A percentile compares a stretch with the other conserved stretches of the same genome.
These are phyloP conservation scores for Drosophila melanosoma DNA, from an alignment of 2,888 invertebrate species.

Conservation along the genomic window DNA sequence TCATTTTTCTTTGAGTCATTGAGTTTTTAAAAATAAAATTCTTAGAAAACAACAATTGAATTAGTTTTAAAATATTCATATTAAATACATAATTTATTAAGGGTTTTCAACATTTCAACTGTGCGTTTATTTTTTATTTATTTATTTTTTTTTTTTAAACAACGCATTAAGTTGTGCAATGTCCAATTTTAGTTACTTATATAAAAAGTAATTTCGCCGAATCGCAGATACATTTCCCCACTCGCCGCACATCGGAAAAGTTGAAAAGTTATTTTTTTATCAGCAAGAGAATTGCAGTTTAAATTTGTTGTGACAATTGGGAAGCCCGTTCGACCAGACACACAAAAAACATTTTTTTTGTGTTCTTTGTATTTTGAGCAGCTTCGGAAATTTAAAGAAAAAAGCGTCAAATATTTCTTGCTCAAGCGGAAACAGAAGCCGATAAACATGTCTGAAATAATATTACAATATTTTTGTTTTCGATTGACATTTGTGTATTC, in stretches of 20 bases:
- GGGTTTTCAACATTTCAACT: not conserved
- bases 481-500: not conserved
- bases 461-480: not conserved
- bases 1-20: not conserved
- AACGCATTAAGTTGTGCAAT: not conserved
- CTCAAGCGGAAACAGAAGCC: slow-evolving; percentile 4
- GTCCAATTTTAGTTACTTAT: not conserved
- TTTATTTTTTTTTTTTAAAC: not conserved
- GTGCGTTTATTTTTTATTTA: not conserved
- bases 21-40: not conserved
- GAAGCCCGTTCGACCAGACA: not conserved
- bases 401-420: not conserved
- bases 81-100: not conserved
- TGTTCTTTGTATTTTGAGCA: not conserved
- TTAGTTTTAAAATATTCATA: not conserved
- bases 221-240: not conserved
- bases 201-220: not conserved
- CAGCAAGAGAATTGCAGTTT: not conserved
- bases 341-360: not conserved
- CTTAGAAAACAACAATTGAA: not conserved
- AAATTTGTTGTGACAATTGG: slow-evolving; percentile 3
- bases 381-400: slow-evolving; percentile 12
- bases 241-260: not conserved
- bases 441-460: slow-evolving; percentile 1
- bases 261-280: not conserved